phyloP scores from a whole-genome alignment of 1,140 invertebrate species.

The Theocolax elegans region DNA sequence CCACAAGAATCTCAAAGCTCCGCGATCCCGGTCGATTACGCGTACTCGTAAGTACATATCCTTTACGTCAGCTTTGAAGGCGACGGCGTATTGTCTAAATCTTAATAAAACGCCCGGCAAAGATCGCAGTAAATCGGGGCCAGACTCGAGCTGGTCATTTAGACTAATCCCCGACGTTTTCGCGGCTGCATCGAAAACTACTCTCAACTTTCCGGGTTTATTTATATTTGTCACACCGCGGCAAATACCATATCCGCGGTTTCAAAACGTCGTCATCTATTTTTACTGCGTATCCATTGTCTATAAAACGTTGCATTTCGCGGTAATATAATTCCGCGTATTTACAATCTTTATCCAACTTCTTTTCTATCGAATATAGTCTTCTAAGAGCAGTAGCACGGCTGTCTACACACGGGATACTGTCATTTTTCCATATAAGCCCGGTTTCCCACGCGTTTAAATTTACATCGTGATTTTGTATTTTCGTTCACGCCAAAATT shows the following conservation, averaged over 20 bases:
- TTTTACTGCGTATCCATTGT: neutral
- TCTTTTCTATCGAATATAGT: neutral
- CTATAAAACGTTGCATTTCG: no score
- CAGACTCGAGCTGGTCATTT: neutral
- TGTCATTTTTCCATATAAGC: neutral
- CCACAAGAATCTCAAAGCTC: no score
- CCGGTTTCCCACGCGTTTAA: neutral
- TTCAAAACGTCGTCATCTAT: neutral
- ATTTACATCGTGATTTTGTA: no score
- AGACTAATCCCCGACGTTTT: neutral
- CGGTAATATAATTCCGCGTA: constrained; percentile 2
- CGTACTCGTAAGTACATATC: no score
- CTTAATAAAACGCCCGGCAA: no score
- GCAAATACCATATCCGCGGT: neutral
- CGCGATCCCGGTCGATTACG: no score
- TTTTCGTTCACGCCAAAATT: no score
- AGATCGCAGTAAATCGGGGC: no score
- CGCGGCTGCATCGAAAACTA: constrained; percentile 2
- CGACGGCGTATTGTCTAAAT: no score
- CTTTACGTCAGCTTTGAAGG: no score
- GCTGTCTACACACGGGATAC: neutral
- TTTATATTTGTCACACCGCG: neutral
- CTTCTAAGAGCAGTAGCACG: no score
- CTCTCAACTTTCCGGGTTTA: neutral
- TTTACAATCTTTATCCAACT: neutral